Evolutionary conservation across 2,113 vertebrate species (phyloP).

Genomic region (Thunnus maccoyii): DNA sequence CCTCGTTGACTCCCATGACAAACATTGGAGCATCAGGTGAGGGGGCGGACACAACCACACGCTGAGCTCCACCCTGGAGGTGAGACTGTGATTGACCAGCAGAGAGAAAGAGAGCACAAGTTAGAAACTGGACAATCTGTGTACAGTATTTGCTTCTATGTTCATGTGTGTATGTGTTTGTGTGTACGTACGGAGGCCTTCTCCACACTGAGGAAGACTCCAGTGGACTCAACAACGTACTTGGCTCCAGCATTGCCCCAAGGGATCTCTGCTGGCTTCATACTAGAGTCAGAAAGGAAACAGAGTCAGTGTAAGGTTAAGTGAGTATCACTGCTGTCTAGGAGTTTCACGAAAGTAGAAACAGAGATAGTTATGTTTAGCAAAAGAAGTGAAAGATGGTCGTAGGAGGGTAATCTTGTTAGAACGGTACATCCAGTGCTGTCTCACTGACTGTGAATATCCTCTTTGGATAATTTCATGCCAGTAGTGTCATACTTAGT

Average conservation of each 20-base stretch:
- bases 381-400: background rate
- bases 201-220: conserved; percentile 88
- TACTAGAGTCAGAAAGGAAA: conserved; percentile 54
- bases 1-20: conserved; percentile 93
- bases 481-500: background rate
- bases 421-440: conserved; percentile 15
- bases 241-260: conserved; percentile 85
- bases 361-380: background rate
- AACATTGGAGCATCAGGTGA: conserved; percentile 92
- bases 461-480: background rate
- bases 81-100: conserved; percentile 79
- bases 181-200: conserved; percentile 86
- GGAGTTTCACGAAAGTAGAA: background rate
- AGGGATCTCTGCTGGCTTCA: conserved; percentile 87
- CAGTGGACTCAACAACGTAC: conserved; percentile 91
- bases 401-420: background rate
- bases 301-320: background rate
- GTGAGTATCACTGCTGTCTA: background rate
- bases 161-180: too few relatives aligned
- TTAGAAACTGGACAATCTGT: background rate
- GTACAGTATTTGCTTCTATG: background rate
- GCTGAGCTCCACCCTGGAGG: conserved; percentile 86
- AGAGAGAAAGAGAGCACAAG: background rate
- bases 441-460: background rate
- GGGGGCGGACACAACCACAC: conserved; percentile 89